Base-by-base conservation (phyloP, 2,113 vertebrate species). In the Nerophis ophidion region DNA sequence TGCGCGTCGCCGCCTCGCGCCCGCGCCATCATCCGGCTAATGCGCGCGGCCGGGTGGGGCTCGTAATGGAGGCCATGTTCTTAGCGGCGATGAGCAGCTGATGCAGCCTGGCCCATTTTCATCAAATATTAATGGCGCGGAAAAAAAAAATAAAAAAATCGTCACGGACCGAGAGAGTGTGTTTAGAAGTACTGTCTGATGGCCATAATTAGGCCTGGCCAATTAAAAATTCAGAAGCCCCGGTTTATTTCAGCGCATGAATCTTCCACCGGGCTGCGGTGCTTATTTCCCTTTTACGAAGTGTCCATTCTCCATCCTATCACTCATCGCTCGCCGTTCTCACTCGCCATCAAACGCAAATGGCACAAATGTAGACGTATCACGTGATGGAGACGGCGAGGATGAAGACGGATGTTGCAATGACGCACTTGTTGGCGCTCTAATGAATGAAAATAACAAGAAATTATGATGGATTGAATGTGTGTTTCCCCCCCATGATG, bases 51-150 rank as follows among this genome's bases (percentile, higher is more conserved):
- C 91, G 92, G 91, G 92, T 93, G 86, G 93, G 94, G 91, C 77
- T 84, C 93, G 91, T 97, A 97, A 99, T 96, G 93, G 91, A 94
- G 93, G 93, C 92, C 91, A 90, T 91, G 92, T 93, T 94, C 86
- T 92, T 90, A 92, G 91, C 92, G 92, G 85, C 90, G 87, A 91
- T 91, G 92, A 95, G 94, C 92, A 95, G 95, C 94, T 98, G 95
- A 95, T 93, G 93, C 93, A 93, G 94, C 92, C 93, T 90, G 91
- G 93, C 93, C 94, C 93, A 98, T 97, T 98, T 96, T 93, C 94
- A 98, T 99, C 92, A 98, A 99, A 97, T 98, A 98, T 99, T 99
- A 96, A 99, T 96, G 93, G 91, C 93, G 93, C 92, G 94, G 95
- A 26, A 4, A 4, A 4, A 3, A 26, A 26, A 26, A 4, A 3